Conservation (phyloP, 1,140 invertebrate genomes). For the Lepidostoma basale region DNA sequence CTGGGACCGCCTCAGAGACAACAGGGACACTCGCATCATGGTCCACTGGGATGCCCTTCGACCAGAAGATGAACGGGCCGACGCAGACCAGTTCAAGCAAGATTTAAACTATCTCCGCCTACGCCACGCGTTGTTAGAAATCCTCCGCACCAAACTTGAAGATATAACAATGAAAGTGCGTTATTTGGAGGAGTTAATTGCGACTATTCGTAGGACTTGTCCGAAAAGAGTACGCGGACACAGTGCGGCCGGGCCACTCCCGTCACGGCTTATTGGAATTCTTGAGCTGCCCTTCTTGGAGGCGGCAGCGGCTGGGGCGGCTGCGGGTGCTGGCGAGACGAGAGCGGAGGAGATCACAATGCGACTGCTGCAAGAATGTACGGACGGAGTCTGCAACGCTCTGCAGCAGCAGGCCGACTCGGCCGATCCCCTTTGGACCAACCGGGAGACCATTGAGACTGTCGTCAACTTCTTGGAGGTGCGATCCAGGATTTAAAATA, state of each 20-base stretch:
- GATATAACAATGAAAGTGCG: background rate
- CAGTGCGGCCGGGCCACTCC: slow-evolving; percentile 50
- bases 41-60: slow-evolving; percentile 69
- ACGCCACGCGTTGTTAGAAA: background rate
- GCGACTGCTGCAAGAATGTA: slow-evolving; percentile 28
- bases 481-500: no score
- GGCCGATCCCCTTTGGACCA: slow-evolving; percentile 40
- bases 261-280: slow-evolving; percentile 55
- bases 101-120: slow-evolving; percentile 40
- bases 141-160: background rate
- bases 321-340: background rate
- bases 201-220: slow-evolving; percentile 35
- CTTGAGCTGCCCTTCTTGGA: slow-evolving; percentile 53
- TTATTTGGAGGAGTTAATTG: slow-evolving; percentile 36
- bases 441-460: slow-evolving; percentile 47
- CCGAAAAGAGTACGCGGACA: no score
- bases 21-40: slow-evolving; percentile 65
- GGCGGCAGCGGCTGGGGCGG: slow-evolving; percentile 46
- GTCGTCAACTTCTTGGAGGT: slow-evolving; percentile 55
- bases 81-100: slow-evolving; percentile 58
- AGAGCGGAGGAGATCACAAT: background rate
- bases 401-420: slow-evolving; percentile 35
- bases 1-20: slow-evolving; percentile 63
- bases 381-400: background rate
- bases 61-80: slow-evolving; percentile 73